These are phyloP conservation scores for Champsocephalus esox DNA, from an alignment of 2,797 vertebrate species.

Conservation along the genomic window DNA sequence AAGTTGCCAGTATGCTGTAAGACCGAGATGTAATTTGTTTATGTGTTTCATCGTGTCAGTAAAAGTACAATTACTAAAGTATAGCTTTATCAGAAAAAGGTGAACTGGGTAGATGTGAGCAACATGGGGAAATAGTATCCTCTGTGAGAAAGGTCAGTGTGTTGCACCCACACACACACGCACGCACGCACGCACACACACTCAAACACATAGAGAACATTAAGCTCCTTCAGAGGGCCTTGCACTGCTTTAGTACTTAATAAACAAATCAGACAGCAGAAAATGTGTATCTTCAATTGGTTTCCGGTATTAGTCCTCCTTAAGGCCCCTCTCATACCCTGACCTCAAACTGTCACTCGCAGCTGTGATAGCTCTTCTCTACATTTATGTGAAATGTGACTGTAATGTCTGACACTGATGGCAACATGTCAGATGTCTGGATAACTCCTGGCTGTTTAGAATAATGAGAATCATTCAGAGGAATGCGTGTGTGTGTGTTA, in stretches of 20 bases:
- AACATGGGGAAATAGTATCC: not conserved
- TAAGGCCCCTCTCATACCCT: constrained; percentile 22
- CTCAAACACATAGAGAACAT: not conserved
- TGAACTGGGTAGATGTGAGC: not conserved
- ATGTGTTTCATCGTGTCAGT: not conserved
- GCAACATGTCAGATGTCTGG: constrained; percentile 27
- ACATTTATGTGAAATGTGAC: constrained; percentile 16
- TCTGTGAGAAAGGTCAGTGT: constrained; percentile 39
- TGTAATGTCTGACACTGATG: constrained; percentile 14
- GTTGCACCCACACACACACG: constrained; percentile 11
- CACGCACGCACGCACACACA: constrained; percentile 16
- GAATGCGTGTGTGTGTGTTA: constrained; percentile 7
- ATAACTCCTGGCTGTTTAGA: constrained; percentile 11
- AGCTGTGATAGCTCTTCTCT: not conserved
- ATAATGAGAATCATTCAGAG: constrained; percentile 15
- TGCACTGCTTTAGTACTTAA: constrained; percentile 14
- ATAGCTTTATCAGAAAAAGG: not conserved
- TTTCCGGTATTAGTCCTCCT: constrained; percentile 19
- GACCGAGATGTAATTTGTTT: not conserved
- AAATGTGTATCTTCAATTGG: constrained; percentile 39
- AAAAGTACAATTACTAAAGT: not conserved
- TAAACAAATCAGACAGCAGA: constrained; percentile 24
- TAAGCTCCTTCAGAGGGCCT: constrained; percentile 16
- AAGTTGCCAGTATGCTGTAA: not conserved
- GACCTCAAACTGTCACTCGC: constrained; percentile 46